Evolutionary conservation across 2,113 vertebrate species (phyloP).

Genomic region (Sisor rabdophorus): DNA sequence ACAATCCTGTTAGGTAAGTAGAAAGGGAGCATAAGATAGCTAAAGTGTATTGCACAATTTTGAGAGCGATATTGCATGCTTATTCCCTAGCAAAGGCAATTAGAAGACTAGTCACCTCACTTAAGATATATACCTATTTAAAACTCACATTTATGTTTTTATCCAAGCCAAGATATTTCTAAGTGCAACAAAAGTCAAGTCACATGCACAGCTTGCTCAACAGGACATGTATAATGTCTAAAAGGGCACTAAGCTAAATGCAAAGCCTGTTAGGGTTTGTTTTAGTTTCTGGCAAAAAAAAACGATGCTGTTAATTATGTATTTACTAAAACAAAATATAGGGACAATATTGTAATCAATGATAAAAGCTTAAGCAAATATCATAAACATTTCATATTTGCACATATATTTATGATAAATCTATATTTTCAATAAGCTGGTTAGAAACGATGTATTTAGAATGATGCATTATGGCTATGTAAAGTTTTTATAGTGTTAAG

Average conservation of each 20-base stretch:
- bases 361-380: slow-evolving; percentile 18
- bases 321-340: not conserved
- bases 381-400: slow-evolving; percentile 1
- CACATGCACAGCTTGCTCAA: not conserved
- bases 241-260: not conserved
- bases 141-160: not conserved
- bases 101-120: not conserved
- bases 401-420: slow-evolving; percentile 19
- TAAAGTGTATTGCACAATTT: slow-evolving; percentile 7
- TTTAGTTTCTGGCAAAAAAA: not conserved
- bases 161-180: not conserved
- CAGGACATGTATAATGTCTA: not conserved
- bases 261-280: not conserved
- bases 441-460: slow-evolving; percentile 24
- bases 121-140: not conserved
- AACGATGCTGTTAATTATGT: no score
- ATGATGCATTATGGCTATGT: not conserved
- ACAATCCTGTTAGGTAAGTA: not conserved
- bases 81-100: not conserved
- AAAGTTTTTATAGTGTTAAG: slow-evolving; percentile 24
- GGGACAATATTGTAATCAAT: not conserved
- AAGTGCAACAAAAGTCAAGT: not conserved
- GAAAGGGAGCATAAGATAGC: not conserved
- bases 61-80: slow-evolving; percentile 2
- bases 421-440: slow-evolving; percentile 20